These are phyloP conservation scores for Lutjanus campechanus DNA, from an alignment of 2,797 vertebrate genomes.

Conservation along the genomic window DNA sequence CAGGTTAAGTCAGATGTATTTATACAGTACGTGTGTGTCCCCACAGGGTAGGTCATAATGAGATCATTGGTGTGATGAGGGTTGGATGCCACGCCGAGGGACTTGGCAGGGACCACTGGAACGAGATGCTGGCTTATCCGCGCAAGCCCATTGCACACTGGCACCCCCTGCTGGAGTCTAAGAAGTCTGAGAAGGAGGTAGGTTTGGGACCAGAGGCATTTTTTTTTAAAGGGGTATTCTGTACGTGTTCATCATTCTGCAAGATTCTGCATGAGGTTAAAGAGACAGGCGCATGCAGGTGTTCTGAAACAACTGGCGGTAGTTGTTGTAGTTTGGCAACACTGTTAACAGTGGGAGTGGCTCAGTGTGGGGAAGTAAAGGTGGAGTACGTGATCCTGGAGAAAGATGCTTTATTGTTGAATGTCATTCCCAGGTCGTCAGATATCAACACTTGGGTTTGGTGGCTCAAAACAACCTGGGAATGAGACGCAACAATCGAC, in stretches of 20 bases:
- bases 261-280: too few relatives aligned
- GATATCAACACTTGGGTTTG: too few relatives aligned
- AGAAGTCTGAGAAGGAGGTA: slow-evolving; percentile 98
- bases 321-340: neutral
- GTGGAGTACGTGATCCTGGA: too few relatives aligned
- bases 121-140: slow-evolving; percentile 97
- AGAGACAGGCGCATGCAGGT: too few relatives aligned
- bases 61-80: slow-evolving; percentile 97
- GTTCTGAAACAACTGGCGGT: too few relatives aligned
- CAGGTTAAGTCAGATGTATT: slow-evolving; percentile 53
- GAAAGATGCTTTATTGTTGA: too few relatives aligned
- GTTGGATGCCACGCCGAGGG: slow-evolving; percentile 93
- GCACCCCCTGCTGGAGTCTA: slow-evolving; percentile 96
- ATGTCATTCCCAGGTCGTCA: too few relatives aligned
- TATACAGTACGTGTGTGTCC: slow-evolving; percentile 38
- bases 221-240: neutral
- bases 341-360: neutral
- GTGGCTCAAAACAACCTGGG: too few relatives aligned
- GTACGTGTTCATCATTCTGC: neutral
- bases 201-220: slow-evolving; percentile 32
- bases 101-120: slow-evolving; percentile 98
- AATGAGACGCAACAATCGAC: too few relatives aligned
- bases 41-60: slow-evolving; percentile 96
- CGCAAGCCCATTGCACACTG: slow-evolving; percentile 99
- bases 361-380: too few relatives aligned